Percentiles rank a stretch among this genome's conserved stretches.
Evolutionary conservation across 2,797 vertebrate species (phyloP).

Genomic region (Mus caroli): DNA sequence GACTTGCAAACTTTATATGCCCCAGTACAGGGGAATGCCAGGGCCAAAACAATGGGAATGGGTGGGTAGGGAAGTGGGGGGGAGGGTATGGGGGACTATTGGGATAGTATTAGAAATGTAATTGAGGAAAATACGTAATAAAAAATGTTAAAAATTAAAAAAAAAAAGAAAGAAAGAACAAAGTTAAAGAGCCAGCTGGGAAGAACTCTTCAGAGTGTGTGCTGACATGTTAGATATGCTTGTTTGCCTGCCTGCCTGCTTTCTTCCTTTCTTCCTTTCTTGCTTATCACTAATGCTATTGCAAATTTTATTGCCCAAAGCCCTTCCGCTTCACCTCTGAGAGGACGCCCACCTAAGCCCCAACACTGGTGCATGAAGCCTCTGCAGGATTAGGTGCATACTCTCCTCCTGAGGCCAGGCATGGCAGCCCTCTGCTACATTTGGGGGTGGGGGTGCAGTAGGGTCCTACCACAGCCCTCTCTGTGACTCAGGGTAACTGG

Average conservation of each 20-base stretch:
- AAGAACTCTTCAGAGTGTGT: background rate
- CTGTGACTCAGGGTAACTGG: background rate
- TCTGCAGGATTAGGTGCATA: background rate
- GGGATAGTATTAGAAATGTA: too few species aligned
- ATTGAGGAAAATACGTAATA: too few species aligned
- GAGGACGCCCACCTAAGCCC: background rate
- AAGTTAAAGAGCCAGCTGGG: background rate
- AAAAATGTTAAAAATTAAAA: too few species aligned
- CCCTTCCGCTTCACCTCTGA: background rate
- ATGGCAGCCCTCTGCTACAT: background rate
- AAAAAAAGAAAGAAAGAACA: conserved; percentile 43
- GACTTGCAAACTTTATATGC: too few species aligned
- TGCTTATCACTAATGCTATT: background rate
- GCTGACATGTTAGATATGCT: background rate
- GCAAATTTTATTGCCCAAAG: background rate
- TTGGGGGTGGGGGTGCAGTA: too few species aligned
- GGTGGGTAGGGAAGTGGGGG: too few species aligned
- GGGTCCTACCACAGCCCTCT: background rate
- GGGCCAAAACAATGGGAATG: too few species aligned
- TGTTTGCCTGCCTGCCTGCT: too few species aligned
- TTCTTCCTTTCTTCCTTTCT: too few species aligned
- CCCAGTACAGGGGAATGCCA: too few species aligned
- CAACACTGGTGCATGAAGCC: background rate
- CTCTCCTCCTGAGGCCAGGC: background rate
- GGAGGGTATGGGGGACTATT: too few species aligned